Evolutionary conservation across 2,797 vertebrate species (phyloP), one percentile per base, ranked within the genome.

Genomic region (Sarcoramphus papa): DNA sequence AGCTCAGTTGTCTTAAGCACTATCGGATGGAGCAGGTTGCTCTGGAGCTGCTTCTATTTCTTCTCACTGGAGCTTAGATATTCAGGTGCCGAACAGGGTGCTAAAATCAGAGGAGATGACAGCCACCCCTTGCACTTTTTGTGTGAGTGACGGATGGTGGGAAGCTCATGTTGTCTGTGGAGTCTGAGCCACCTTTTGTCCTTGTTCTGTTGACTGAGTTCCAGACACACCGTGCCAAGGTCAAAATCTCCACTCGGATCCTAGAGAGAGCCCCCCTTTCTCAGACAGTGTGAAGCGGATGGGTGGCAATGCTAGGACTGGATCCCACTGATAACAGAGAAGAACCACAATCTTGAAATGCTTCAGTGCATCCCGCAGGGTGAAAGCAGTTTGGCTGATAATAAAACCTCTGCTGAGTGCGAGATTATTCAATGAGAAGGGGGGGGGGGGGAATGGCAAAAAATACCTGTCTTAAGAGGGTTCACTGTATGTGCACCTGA

Each of bases 401-500:
- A 79, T 70, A 77, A 93, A 91, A 79, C 45, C 62, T 93, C 73
- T 88, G 37, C 59, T 79, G 75, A 72, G 67, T 60, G 54, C 0
- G 2, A 81, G 77, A 85, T 81, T 80, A 88, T 88, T 92, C 30
- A 69, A 5, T 70, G 69, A 54, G 74, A 88, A 92, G 68, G 82
- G 14, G 13, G 11, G 10, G 10, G 28, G 12, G 40, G 27, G 13
- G 25, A 90, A 78, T 50, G 82, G 53, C 33, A 86, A 87, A 92
- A 94, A 63, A 91, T 76, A 90, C 93, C 90, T 91, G 83, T 91
- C 92, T 95, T 94, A 84, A 87, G 87, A 94, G 77, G 47, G 72
- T 91, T 96, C 68, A 73, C 90, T 95, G 75, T 95, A 27, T 90
- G n/a, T 96, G 85, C 94, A 96, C 95, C 95, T 97, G 97, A 97